Evolutionary conservation across 2,797 vertebrate species (phyloP).

Genomic region (Pipistrellus pipistrellus): DNA sequence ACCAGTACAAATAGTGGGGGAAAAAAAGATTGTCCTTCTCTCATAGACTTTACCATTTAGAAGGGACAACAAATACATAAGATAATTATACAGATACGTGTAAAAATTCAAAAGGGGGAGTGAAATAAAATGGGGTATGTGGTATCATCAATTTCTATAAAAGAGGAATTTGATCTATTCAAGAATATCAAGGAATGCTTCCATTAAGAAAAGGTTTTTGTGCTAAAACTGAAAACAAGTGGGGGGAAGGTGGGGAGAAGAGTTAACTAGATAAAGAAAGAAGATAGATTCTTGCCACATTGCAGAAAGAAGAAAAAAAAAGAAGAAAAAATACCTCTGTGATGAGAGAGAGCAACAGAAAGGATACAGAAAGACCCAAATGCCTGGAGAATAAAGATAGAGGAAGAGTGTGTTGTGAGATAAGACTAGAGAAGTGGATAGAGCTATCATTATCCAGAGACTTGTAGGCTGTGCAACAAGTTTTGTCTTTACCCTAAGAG

Average conservation of each 20-base stretch:
- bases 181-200: neutral
- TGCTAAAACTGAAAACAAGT: neutral
- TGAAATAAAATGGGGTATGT: neutral
- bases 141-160: neutral
- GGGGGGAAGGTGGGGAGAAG: neutral
- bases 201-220: neutral
- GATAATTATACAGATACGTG: neutral
- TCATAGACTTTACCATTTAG: neutral
- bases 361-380: neutral
- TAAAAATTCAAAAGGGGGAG: neutral
- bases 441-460: neutral
- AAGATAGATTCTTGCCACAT: neutral
- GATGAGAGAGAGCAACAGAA: neutral
- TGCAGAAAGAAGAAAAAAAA: neutral
- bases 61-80: neutral
- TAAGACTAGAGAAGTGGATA: neutral
- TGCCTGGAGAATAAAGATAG: neutral
- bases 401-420: neutral
- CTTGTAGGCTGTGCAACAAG: neutral
- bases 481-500: neutral
- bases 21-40: neutral
- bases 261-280: neutral
- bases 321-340: neutral
- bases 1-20: neutral
- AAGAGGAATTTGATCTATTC: neutral